A percentile compares a stretch with the other conserved stretches of the same genome.
phyloP scores from a whole-genome alignment of 2,113 vertebrate genomes.

The Corythaixoides concolor region DNA sequence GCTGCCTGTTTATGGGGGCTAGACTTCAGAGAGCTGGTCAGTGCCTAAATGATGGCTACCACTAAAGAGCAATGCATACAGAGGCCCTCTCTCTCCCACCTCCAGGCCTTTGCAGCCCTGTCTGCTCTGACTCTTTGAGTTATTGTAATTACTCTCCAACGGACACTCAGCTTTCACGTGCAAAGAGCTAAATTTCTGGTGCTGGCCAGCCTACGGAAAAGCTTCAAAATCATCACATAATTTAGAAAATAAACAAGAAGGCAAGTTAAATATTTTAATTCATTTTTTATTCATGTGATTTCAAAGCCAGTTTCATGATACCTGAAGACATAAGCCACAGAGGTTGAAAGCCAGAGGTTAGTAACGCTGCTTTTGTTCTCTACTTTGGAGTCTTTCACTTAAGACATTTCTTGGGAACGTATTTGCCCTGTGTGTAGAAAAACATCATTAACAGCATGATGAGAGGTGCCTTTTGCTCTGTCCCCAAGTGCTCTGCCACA shows the following conservation, averaged over 20 bases:
- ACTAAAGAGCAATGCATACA: accelerated
- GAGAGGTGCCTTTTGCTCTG: conserved; percentile 29
- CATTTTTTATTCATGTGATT: neutral
- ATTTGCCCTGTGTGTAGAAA: neutral
- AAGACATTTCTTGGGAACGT: neutral
- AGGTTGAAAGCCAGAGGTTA: neutral
- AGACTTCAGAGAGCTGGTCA: neutral
- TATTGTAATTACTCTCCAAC: neutral
- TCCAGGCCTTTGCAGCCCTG: neutral
- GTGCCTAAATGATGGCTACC: neutral
- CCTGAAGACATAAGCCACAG: neutral
- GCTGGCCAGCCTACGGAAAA: neutral
- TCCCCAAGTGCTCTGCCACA: neutral
- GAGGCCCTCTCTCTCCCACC: neutral
- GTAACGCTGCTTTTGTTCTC: neutral
- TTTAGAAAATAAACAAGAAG: neutral
- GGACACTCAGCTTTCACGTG: neutral
- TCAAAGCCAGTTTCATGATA: neutral
- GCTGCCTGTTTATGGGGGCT: neutral
- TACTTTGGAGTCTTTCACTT: conserved; percentile 18
- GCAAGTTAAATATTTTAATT: neutral
- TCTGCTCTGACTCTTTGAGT: neutral
- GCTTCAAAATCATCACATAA: neutral
- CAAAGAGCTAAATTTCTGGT: neutral
- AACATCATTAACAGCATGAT: conserved; percentile 20